Base-by-base conservation (phyloP, 2,797 vertebrate species). In the Coregonus ussuriensis region DNA sequence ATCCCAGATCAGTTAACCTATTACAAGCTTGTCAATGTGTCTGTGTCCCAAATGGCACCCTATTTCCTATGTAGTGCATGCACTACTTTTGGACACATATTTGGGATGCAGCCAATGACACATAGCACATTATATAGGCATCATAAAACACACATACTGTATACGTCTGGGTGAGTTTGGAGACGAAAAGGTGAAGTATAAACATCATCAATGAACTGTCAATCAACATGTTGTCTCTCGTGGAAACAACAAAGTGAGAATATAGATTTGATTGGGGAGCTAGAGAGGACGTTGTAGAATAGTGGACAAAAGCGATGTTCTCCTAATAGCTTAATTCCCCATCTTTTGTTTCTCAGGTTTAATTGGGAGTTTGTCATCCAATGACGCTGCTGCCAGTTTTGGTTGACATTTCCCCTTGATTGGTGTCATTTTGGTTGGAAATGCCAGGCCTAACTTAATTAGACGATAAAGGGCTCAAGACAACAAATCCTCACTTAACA, bases 391-490 rank as follows among this genome's bases (percentile, higher is more conserved):
- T 62, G 29, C 25, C 52, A 59, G 65, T 52, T 71, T 62, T 31
- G 25, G 56, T 70, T 79, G 77, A 71, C 68, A 71, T 75, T 79
- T 73, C 25, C 29, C 25, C 73, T 7, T 35, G 68, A 72, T 59
- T 75, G 35, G 41, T 53, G 33, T 33, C 21, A 65, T 54, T 71
- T 66, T 15, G 54, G 66, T 29, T 70, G 68, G 78, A 79, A 74
- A 79, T 74, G 53, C 51, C 72, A 62, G 54, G 18, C 33, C 14
- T 31, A 53, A 29, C 25, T 70, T 75, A 71, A 71, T 76, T 71
- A 62, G n/a, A 25, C 25, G 33, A 51, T n/a, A 47, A 16, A 66
- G 41, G 9, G 41, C 41, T 47, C 2, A 47, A 47, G 41, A 47
- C 41, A 47, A 47, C 41, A 47, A 47, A 47, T 47, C 41, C 41